phyloP scores from a whole-genome alignment of 2,113 vertebrate genomes.

The Sitta europaea region DNA sequence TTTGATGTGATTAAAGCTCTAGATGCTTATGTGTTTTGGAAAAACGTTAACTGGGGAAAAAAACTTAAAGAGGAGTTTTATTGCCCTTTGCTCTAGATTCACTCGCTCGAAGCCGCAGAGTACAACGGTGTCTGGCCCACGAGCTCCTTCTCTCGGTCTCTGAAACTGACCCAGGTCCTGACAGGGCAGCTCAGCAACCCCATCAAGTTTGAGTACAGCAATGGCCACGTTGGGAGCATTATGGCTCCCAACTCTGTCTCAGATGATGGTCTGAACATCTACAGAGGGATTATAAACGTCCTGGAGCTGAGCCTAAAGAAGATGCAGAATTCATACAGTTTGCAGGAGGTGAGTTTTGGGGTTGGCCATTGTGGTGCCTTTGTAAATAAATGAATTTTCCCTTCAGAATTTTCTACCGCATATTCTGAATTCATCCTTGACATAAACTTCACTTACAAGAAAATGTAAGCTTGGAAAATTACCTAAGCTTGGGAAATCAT shows the following conservation, averaged over 20 bases:
- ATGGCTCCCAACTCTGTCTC: slow-evolving; percentile 28
- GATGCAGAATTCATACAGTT: slow-evolving; percentile 47
- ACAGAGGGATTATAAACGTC: slow-evolving; percentile 52
- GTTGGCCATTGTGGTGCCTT: background rate
- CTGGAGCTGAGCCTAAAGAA: slow-evolving; percentile 59
- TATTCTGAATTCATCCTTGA: background rate
- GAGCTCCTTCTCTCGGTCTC: slow-evolving; percentile 12
- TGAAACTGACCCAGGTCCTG: slow-evolving; percentile 43
- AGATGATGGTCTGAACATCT: slow-evolving; percentile 46
- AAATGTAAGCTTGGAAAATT: no score
- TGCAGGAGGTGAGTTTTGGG: slow-evolving; percentile 65
- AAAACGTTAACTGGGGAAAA: background rate
- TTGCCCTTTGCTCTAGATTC: background rate
- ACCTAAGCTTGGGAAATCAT: background rate
- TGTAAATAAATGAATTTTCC: background rate
- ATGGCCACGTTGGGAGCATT: slow-evolving; percentile 47
- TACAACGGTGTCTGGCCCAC: slow-evolving; percentile 63
- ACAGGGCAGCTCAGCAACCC: slow-evolving; percentile 34
- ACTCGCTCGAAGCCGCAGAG: slow-evolving; percentile 31
- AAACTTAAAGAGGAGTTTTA: background rate
- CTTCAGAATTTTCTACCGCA: background rate
- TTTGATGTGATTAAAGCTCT: background rate
- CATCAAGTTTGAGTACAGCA: slow-evolving; percentile 60
- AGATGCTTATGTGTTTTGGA: background rate
- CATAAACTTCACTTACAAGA: background rate